Evolutionary conservation across 2,888 invertebrate species (phyloP), one percentile per base, ranked within the genome.

Genomic region (Xestia c-nigrum): DNA sequence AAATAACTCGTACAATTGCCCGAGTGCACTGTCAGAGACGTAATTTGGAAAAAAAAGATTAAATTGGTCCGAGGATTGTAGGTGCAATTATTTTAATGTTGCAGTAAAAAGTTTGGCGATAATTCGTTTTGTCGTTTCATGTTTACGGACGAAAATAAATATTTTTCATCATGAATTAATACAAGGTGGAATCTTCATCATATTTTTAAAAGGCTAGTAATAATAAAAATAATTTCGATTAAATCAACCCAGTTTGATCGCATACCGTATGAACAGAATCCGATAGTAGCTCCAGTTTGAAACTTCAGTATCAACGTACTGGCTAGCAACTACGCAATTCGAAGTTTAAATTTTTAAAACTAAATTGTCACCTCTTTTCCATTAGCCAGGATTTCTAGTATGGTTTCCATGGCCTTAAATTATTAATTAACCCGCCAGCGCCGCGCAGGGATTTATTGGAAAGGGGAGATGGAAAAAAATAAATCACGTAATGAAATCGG

Each of bases 401-500:
- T 78, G 79, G 81, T 87, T 85, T 83, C 85, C 86, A 86, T 87
- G 88, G 90, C 91, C 92, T 94, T 94, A 94, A 95, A 96, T 94
- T 95, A 95, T 95, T 96, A 96, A 96, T 96, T 95, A 96, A 95
- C 95, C 92, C 91, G 89, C 91, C 91, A 89, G 91, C 89, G 90
- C 91, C 91, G 91, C 92, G 89, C 89, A 84, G 92, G 93, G 93
- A 94, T 94, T 94, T 93, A 95, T 95, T 93, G 93, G 93, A 93
- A 92, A 91, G 94, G 87, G 93, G 94, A 92, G 91, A 91, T 92
- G 92, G 16, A 94, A 94, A 94, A 93, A 93, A 89, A 76, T 91
- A 94, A 94, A 94, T 93, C 92, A 92, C 91, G 91, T 94, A 95
- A 95, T 95, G 95, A 94, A 96, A 95, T 95, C 94, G 92, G 92